A percentile compares a stretch with the other conserved stretches of the same genome.
These are phyloP conservation scores for Galeopsomyia nigrocyanea DNA, from an alignment of 2,888 invertebrate genomes.

Conservation along the genomic window DNA sequence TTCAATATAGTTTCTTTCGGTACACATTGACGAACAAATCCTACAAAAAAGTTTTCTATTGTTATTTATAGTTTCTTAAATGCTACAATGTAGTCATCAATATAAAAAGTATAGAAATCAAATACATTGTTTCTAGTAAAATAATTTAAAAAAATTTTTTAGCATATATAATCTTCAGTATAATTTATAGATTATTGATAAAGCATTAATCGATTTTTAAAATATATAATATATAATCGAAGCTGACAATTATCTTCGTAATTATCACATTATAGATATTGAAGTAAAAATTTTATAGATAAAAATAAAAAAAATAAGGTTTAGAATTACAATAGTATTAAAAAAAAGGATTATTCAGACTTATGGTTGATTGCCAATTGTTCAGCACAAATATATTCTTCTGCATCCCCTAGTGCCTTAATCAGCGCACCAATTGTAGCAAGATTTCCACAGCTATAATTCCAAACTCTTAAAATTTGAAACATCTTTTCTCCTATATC, in stretches of 20 bases:
- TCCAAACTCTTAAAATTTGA: conserved; percentile 80
- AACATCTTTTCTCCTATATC: conserved; percentile 76
- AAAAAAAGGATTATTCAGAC: conserved; percentile 1
- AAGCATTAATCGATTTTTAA: too few relatives aligned
- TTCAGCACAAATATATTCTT: conserved; percentile 62
- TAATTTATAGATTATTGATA: too few relatives aligned
- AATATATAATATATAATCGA: too few relatives aligned
- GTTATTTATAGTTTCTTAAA: too few relatives aligned
- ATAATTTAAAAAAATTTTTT: too few relatives aligned
- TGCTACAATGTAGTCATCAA: too few relatives aligned
- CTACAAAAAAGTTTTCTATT: too few relatives aligned
- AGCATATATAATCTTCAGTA: too few relatives aligned
- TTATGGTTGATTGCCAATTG: conserved; percentile 52
- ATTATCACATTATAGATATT: conserved; percentile 1
- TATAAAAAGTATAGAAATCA: too few relatives aligned
- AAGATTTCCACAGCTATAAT: conserved; percentile 73
- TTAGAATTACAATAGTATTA: background rate
- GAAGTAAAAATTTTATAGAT: background rate
- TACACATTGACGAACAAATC: too few relatives aligned
- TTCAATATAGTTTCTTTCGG: too few relatives aligned
- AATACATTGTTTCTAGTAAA: too few relatives aligned
- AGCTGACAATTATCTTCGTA: background rate
- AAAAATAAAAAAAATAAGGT: background rate
- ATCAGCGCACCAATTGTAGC: conserved; percentile 74
- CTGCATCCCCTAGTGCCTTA: conserved; percentile 58